Percentiles rank a stretch among this genome's conserved stretches.
Conservation (phyloP, 2,888 invertebrate species). For the Altica lythri region DNA sequence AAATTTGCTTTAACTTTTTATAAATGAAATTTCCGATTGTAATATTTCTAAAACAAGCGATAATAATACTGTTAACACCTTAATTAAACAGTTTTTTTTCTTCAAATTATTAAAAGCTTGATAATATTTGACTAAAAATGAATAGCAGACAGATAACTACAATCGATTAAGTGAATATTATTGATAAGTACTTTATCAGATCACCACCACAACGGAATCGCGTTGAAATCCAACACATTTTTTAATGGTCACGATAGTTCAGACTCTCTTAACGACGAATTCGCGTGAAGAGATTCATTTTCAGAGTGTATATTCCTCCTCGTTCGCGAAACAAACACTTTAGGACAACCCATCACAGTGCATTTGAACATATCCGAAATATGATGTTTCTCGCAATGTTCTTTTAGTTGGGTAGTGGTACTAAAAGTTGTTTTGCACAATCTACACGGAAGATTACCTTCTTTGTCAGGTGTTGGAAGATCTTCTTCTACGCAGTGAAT, state of each 20-base stretch:
- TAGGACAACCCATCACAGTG: constrained; percentile 76
- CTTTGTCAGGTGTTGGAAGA: constrained; percentile 67
- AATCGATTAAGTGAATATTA: too few species aligned
- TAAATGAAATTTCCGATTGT: too few species aligned
- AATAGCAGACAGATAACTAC: too few species aligned
- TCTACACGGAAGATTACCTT: constrained; percentile 71
- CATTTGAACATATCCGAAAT: constrained; percentile 73
- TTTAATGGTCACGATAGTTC: constrained; percentile 56
- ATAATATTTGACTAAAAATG: too few species aligned
- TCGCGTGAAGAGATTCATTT: constrained; percentile 63
- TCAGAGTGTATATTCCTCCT: constrained; percentile 78
- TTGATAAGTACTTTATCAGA: constrained; percentile 45
- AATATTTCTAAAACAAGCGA: too few species aligned
- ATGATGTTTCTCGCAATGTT: constrained; percentile 75
- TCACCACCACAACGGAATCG: constrained; percentile 57
- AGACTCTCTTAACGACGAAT: constrained; percentile 52
- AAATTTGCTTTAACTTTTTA: too few species aligned
- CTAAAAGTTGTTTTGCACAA: constrained; percentile 70
- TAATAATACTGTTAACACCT: too few species aligned
- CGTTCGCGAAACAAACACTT: constrained; percentile 78
- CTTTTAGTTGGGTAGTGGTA: constrained; percentile 67
- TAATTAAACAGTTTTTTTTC: too few species aligned
- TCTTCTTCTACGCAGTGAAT: constrained; percentile 71
- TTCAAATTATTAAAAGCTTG: too few species aligned
- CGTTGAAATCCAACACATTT: constrained; percentile 50